Conservation (phyloP, 2,888 invertebrate species). For the Acrobasis suavella region DNA sequence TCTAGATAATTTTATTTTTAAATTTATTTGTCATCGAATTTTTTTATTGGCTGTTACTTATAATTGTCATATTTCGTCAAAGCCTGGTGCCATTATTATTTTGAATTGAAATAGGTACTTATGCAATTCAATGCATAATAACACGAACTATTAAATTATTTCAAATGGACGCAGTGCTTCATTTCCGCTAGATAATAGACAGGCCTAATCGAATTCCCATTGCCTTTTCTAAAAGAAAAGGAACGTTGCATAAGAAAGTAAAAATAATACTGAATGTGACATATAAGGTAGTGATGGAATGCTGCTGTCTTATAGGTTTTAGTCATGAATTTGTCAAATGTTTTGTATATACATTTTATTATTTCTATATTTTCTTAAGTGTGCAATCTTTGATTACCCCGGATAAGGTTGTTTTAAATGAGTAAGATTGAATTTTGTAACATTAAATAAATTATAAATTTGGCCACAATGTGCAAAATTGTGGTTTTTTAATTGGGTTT, state of each 20-base stretch:
- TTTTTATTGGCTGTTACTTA: slow-evolving; percentile 60
- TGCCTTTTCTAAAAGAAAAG: neutral
- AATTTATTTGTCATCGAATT: slow-evolving; percentile 36
- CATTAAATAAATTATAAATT: neutral
- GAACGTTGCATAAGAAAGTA: neutral
- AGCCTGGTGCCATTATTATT: slow-evolving; percentile 55
- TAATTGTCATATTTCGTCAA: slow-evolving; percentile 41
- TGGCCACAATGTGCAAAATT: neutral
- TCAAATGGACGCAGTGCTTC: neutral
- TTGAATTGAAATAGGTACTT: slow-evolving; percentile 6
- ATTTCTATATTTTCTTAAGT: slow-evolving; percentile 8
- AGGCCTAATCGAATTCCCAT: too few relatives aligned
- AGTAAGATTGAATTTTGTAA: neutral
- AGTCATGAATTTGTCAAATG: neutral
- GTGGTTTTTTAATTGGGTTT: neutral
- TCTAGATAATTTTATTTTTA: slow-evolving; percentile 29
- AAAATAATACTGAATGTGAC: slow-evolving; percentile 6
- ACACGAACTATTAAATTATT: neutral
- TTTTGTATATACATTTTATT: slow-evolving; percentile 10
- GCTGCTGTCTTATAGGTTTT: neutral
- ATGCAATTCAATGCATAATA: neutral
- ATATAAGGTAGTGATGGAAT: neutral
- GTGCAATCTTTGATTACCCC: slow-evolving; percentile 2
- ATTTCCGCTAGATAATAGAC: too few relatives aligned
- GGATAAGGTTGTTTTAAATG: neutral